These are phyloP conservation scores for Mythimna pallens DNA, from an alignment of 2,888 invertebrate genomes.

Conservation along the genomic window DNA sequence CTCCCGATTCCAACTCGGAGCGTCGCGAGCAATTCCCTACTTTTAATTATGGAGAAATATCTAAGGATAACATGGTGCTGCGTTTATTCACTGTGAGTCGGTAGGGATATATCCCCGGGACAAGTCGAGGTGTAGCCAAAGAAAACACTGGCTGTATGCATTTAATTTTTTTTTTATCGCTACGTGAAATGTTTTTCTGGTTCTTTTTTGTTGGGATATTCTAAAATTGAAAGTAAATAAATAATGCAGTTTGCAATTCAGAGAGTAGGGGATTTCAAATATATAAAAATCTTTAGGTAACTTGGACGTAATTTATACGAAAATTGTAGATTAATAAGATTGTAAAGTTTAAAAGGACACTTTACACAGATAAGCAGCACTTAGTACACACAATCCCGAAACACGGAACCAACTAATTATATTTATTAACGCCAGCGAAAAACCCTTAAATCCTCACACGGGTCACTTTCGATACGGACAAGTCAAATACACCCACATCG, in stretches of 20 bases:
- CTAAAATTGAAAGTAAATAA: constrained; percentile 42
- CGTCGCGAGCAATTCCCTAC: constrained; percentile 71
- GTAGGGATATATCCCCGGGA: constrained; percentile 50
- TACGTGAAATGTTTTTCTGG: constrained; percentile 1
- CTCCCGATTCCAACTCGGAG: constrained; percentile 71
- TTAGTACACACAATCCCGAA: background rate
- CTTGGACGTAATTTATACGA: background rate
- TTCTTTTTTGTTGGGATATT: constrained; percentile 7
- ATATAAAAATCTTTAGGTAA: background rate
- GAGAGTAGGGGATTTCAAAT: background rate
- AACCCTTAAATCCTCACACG: constrained; percentile 33
- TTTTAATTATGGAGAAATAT: constrained; percentile 74
- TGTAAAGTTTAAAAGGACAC: background rate
- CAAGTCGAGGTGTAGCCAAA: constrained; percentile 47
- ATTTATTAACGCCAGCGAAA: constrained; percentile 22
- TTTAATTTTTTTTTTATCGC: constrained; percentile 38
- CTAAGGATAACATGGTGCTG: constrained; percentile 61
- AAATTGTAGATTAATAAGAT: background rate
- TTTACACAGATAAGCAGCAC: background rate
- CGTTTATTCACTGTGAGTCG: constrained; percentile 55
- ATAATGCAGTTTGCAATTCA: background rate
- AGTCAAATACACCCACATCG: constrained; percentile 61
- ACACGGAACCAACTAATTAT: constrained; percentile 18
- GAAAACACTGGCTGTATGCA: constrained; percentile 42
- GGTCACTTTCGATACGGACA: constrained; percentile 58